Conservation (phyloP, 2,888 invertebrate species). For the Noctua janthina region DNA sequence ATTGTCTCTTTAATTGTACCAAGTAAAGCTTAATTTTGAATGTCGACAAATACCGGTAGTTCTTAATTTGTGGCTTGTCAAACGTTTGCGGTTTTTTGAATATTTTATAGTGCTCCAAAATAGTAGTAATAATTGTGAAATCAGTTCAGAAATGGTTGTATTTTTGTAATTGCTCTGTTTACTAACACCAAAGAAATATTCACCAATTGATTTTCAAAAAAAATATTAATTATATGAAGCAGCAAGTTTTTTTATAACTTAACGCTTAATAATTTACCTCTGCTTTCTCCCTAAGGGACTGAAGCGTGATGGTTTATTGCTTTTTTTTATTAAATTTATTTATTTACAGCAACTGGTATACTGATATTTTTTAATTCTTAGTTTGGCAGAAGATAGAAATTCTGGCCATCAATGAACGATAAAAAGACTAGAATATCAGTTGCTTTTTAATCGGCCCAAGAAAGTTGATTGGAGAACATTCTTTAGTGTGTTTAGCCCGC, state of each 20-base stretch:
- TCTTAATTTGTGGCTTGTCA: neutral
- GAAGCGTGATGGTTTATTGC: conserved; percentile 43
- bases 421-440: conserved; percentile 44
- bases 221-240: conserved; percentile 18
- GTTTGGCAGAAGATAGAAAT: conserved; percentile 12
- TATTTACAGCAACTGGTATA: conserved; percentile 31
- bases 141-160: neutral
- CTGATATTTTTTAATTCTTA: conserved; percentile 53
- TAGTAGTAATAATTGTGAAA: neutral
- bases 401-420: conserved; percentile 2
- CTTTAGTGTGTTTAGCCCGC: neutral
- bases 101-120: neutral
- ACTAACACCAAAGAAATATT: neutral
- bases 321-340: conserved; percentile 46
- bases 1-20: neutral
- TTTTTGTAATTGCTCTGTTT: neutral
- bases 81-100: neutral
- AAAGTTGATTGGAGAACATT: conserved; percentile 9
- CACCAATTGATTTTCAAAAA: conserved; percentile 4
- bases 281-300: conserved; percentile 49
- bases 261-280: conserved; percentile 30
- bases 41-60: neutral
- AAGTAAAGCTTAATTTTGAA: neutral
- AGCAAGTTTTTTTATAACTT: conserved; percentile 21
- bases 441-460: conserved; percentile 39